A percentile compares a stretch with the other conserved stretches of the same genome.
Evolutionary conservation across 2,888 invertebrate species (phyloP).

Genomic region (Notodonta ziczac): DNA sequence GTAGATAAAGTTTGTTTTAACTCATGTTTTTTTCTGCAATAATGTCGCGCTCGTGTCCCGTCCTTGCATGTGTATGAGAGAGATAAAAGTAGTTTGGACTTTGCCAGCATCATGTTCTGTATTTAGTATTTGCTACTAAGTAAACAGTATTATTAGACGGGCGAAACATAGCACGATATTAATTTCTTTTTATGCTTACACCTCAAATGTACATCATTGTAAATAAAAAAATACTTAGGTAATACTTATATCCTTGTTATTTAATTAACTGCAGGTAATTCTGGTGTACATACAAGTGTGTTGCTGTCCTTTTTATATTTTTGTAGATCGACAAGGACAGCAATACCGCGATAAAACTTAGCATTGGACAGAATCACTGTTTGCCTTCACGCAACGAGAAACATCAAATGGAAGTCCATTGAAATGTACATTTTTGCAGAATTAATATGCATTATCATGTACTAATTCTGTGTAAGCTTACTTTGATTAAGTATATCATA

Average conservation of each 20-base stretch:
- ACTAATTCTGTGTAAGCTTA: constrained; percentile 75
- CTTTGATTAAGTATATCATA: constrained; percentile 44
- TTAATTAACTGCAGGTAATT: not conserved
- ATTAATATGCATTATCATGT: constrained; percentile 69
- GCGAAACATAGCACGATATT: not conserved
- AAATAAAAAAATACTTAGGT: not conserved
- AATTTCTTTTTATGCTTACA: not conserved
- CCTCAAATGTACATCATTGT: not conserved
- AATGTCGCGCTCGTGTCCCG: not conserved
- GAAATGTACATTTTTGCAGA: constrained; percentile 35
- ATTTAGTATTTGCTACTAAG: constrained; percentile 19
- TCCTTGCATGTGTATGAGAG: constrained; percentile 32
- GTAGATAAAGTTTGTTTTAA: no score
- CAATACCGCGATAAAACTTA: not conserved
- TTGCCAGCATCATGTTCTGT: constrained; percentile 18
- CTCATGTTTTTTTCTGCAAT: no score
- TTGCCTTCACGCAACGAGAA: not conserved
- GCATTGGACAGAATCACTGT: not conserved
- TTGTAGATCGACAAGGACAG: not conserved
- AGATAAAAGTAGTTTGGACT: constrained; percentile 31
- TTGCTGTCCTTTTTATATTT: not conserved
- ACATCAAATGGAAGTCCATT: not conserved
- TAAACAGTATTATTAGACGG: not conserved
- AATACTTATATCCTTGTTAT: not conserved
- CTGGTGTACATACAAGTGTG: not conserved